These are phyloP conservation scores for Physella acuta DNA, from an alignment of 1,140 invertebrate genomes.

Conservation along the genomic window DNA sequence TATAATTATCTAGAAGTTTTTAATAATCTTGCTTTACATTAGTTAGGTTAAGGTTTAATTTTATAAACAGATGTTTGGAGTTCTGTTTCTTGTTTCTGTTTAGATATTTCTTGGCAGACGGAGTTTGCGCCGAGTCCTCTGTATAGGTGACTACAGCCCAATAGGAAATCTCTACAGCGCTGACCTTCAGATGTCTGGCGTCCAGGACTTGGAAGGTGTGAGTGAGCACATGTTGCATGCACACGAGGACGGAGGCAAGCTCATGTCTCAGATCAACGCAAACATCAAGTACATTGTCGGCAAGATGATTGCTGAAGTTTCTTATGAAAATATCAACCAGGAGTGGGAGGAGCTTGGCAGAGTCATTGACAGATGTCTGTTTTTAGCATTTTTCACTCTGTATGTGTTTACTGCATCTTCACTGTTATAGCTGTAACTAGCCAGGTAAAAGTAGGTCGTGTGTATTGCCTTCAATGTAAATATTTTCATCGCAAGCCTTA, in stretches of 20 bases:
- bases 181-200: neutral
- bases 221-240: neutral
- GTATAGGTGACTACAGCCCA: constrained; percentile 29
- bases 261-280: constrained; percentile 17
- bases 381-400: constrained; percentile 29
- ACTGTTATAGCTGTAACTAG: too few relatives aligned
- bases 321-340: constrained; percentile 28
- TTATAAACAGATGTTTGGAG: too few relatives aligned
- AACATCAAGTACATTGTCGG: constrained; percentile 31
- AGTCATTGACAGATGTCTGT: constrained; percentile 32
- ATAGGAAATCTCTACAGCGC: constrained; percentile 29
- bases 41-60: too few relatives aligned
- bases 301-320: constrained; percentile 31
- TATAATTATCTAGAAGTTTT: too few relatives aligned
- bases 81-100: too few relatives aligned
- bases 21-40: too few relatives aligned
- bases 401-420: constrained; percentile 31
- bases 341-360: constrained; percentile 34
- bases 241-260: neutral
- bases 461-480: too few relatives aligned
- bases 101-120: constrained; percentile 27
- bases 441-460: too few relatives aligned
- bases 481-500: too few relatives aligned
- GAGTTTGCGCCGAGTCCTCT: constrained; percentile 31
- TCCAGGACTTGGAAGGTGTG: neutral